Evolutionary conservation across 2,888 invertebrate species (phyloP).

Genomic region (Lamproptera curius): DNA sequence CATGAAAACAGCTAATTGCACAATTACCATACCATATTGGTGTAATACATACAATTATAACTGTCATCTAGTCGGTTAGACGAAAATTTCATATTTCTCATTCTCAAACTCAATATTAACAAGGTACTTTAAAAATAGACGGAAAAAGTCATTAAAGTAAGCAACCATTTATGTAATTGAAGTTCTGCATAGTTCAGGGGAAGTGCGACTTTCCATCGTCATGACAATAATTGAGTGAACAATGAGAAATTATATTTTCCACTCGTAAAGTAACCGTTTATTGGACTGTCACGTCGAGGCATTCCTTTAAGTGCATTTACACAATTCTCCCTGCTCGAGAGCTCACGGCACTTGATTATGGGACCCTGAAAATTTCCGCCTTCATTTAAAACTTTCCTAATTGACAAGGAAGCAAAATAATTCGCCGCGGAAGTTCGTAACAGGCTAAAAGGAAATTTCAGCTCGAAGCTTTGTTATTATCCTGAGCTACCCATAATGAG

Average conservation of each 20-base stretch:
- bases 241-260: slow-evolving; percentile 7
- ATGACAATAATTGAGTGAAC: background rate
- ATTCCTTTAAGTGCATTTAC: slow-evolving; percentile 22
- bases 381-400: slow-evolving; percentile 41
- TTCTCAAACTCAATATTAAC: too few relatives aligned
- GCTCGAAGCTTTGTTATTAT: slow-evolving; percentile 25
- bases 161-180: too few relatives aligned
- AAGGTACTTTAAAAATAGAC: too few relatives aligned
- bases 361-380: slow-evolving; percentile 38
- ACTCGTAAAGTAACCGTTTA: slow-evolving; percentile 12
- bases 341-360: slow-evolving; percentile 31
- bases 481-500: slow-evolving; percentile 10
- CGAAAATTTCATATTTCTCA: too few relatives aligned
- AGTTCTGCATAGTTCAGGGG: too few relatives aligned
- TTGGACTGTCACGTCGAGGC: slow-evolving; percentile 9
- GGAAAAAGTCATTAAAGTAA: too few relatives aligned
- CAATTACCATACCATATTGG: too few relatives aligned
- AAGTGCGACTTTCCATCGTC: too few relatives aligned
- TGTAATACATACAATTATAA: too few relatives aligned
- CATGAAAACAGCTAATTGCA: too few relatives aligned
- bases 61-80: too few relatives aligned
- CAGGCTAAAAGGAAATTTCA: slow-evolving; percentile 26
- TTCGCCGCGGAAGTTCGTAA: slow-evolving; percentile 34
- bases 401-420: slow-evolving; percentile 41
- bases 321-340: slow-evolving; percentile 19